phyloP scores from a whole-genome alignment of 2,113 vertebrate species.

The Ailurus styani region DNA sequence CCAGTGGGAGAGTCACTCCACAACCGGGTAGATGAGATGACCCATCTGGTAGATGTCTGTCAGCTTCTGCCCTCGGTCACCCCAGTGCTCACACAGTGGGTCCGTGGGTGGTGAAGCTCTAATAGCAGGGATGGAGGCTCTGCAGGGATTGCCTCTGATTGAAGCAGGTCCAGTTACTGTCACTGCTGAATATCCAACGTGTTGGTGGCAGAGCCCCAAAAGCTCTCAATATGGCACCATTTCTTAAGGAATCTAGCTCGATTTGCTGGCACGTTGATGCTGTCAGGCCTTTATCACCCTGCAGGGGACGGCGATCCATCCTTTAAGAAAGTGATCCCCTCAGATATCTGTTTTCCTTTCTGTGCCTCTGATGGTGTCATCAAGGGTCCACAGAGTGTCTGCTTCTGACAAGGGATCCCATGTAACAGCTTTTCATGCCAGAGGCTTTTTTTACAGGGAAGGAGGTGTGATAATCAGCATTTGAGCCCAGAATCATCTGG shows the following conservation, averaged over 20 bases:
- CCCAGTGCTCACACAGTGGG: neutral
- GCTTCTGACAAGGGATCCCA: neutral
- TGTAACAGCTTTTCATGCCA: neutral
- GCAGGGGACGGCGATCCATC: neutral
- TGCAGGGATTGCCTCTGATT: neutral
- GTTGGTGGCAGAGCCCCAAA: neutral
- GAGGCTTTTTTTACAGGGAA: neutral
- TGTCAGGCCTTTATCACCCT: neutral
- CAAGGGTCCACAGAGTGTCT: neutral
- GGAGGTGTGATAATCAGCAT: neutral
- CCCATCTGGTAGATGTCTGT: fast-evolving
- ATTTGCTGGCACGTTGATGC: neutral
- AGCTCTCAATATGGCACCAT: neutral
- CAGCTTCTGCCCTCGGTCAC: neutral
- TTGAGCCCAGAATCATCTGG: neutral
- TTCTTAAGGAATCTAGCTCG: neutral
- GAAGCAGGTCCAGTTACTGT: neutral
- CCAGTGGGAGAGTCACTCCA: neutral
- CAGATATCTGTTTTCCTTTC: neutral
- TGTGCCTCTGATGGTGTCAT: neutral
- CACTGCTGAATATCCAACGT: neutral
- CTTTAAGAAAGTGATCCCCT: neutral
- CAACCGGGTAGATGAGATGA: neutral
- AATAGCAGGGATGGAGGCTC: neutral
- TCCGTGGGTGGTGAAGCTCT: neutral